Percentiles rank a stretch among this genome's conserved stretches.
Evolutionary conservation across 2,888 invertebrate species (phyloP).

Genomic region (Lepidochrysops patricia): DNA sequence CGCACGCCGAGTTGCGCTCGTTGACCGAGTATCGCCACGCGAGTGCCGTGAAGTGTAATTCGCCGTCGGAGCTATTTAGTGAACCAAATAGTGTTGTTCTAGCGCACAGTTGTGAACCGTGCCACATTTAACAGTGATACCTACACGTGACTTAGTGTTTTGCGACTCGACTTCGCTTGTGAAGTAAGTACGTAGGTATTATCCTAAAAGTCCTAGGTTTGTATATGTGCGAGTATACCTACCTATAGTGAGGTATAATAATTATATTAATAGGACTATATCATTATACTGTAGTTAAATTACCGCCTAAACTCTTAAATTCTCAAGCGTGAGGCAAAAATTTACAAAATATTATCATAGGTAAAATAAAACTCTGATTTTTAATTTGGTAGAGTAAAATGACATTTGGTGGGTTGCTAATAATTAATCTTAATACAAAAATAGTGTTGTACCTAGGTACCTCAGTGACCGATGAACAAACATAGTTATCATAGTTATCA

Average conservation of each 20-base stretch:
- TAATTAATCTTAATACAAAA: too few relatives aligned
- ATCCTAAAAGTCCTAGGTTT: background rate
- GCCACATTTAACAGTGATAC: background rate
- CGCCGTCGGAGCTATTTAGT: background rate
- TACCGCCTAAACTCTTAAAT: too few relatives aligned
- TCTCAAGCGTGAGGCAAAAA: too few relatives aligned
- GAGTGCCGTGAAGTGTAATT: constrained; percentile 11
- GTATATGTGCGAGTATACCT: background rate
- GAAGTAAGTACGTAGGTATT: background rate
- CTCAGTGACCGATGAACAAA: too few relatives aligned
- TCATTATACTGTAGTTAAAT: background rate
- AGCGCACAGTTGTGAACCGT: background rate
- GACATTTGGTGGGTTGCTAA: too few relatives aligned
- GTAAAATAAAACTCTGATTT: too few relatives aligned
- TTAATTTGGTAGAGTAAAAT: too few relatives aligned
- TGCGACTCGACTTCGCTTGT: background rate
- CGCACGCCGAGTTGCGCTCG: constrained; percentile 3
- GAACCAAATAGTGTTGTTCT: background rate
- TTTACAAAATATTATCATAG: too few relatives aligned
- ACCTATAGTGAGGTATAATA: too few relatives aligned
- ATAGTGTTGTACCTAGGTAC: too few relatives aligned
- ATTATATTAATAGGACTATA: too few relatives aligned
- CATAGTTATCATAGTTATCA: too few relatives aligned
- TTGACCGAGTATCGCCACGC: constrained; percentile 9
- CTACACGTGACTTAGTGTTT: background rate